Evolutionary conservation across 2,797 vertebrate genomes (phyloP).

Genomic region (Eulemur rubriventer): DNA sequence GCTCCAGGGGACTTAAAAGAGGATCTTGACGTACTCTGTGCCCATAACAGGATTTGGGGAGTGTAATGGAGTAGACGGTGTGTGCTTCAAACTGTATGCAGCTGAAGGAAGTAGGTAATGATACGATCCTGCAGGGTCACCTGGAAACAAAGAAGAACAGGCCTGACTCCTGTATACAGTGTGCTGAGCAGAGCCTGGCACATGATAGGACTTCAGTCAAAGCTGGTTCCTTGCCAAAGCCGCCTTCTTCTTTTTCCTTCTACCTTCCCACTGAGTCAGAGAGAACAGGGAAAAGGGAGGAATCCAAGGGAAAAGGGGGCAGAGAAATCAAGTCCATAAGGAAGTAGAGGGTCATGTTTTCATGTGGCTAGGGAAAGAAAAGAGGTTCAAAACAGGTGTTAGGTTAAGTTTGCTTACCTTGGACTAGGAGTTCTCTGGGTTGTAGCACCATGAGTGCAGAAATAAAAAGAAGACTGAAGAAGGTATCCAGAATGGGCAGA

Average conservation of each 20-base stretch:
- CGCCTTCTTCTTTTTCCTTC: not conserved
- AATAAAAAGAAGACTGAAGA: slow-evolving; percentile 7
- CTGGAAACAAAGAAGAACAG: not conserved
- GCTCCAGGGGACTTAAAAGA: not conserved
- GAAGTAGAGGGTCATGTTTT: not conserved
- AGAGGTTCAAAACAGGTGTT: not conserved
- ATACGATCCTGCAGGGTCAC: not conserved
- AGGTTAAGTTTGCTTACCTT: not conserved
- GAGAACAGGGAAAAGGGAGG: not conserved
- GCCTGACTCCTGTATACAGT: not conserved
- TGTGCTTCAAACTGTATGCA: not conserved
- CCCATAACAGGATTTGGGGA: not conserved
- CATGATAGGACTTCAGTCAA: not conserved
- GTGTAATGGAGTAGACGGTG: not conserved
- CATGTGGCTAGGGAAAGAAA: not conserved
- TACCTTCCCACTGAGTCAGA: not conserved
- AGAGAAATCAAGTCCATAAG: not conserved
- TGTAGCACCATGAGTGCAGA: not conserved
- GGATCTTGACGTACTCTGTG: not conserved
- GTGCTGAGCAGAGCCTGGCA: not conserved
- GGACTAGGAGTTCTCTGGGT: not conserved
- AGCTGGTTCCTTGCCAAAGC: not conserved
- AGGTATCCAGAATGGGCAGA: not conserved
- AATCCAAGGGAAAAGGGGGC: not conserved
- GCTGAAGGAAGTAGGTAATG: not conserved